These are phyloP conservation scores for Hemitrygon akajei DNA, from an alignment of 2,797 vertebrate species.

Conservation along the genomic window DNA sequence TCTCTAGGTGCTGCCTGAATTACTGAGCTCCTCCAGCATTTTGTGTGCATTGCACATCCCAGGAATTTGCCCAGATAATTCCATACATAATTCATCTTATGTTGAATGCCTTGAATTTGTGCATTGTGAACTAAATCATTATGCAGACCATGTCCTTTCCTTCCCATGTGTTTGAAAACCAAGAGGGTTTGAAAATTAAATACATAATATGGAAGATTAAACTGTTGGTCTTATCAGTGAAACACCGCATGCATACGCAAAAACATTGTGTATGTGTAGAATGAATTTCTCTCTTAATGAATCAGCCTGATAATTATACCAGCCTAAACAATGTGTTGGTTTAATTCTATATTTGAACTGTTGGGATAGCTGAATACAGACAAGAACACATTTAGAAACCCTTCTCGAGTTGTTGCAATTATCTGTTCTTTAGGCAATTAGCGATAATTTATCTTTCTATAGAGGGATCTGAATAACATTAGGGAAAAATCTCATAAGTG, in stretches of 20 bases:
- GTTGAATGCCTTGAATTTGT: neutral
- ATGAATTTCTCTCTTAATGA: constrained; percentile 23
- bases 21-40: too few relatives aligned
- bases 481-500: neutral
- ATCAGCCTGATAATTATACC: constrained; percentile 26
- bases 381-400: neutral
- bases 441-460: neutral
- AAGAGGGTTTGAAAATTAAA: constrained; percentile 13
- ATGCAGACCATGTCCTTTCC: neutral
- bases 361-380: neutral
- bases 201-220: constrained; percentile 10
- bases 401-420: neutral
- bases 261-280: neutral
- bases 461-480: neutral
- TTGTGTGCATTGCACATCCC: too few relatives aligned
- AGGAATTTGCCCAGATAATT: too few relatives aligned
- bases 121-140: neutral
- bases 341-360: neutral
- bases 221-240: neutral
- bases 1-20: too few relatives aligned
- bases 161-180: neutral
- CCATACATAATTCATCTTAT: too few relatives aligned
- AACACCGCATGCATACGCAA: neutral
- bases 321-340: neutral
- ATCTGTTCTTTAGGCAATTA: constrained; percentile 18